phyloP scores from a whole-genome alignment of 1,140 invertebrate genomes.

The Papilio polyxenes region DNA sequence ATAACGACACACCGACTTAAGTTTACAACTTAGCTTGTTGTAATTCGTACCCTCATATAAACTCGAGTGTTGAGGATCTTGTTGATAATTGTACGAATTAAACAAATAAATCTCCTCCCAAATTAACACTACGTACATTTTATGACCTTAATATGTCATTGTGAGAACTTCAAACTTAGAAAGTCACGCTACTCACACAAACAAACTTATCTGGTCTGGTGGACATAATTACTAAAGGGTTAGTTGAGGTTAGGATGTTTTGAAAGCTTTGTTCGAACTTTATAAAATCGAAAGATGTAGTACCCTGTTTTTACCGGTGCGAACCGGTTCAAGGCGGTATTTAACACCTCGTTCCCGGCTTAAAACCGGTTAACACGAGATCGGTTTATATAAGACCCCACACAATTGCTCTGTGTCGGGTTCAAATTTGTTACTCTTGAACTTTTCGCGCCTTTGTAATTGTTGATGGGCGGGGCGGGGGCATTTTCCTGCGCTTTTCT shows the following conservation, averaged over 20 bases:
- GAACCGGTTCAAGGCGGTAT: conserved; percentile 51
- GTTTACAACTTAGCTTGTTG: neutral
- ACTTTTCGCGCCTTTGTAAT: conserved; percentile 23
- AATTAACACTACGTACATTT: conserved; percentile 18
- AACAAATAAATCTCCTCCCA: conserved; percentile 13
- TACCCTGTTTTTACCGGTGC: conserved; percentile 51
- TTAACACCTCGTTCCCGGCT: conserved; percentile 62
- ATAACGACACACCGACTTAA: neutral
- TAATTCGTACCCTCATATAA: conserved; percentile 18
- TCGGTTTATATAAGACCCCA: conserved; percentile 40
- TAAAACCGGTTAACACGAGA: conserved; percentile 50
- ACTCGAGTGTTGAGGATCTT: neutral
- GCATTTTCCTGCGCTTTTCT: conserved; percentile 10
- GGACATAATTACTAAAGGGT: neutral
- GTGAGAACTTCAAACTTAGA: neutral
- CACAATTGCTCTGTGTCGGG: conserved; percentile 35
- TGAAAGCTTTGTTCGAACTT: conserved; percentile 32
- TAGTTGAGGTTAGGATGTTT: neutral
- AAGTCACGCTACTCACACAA: neutral
- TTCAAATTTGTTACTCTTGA: conserved; percentile 33
- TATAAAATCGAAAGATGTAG: conserved; percentile 37
- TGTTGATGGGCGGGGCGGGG: neutral
- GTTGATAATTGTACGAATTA: conserved; percentile 27
- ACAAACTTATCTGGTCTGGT: neutral
- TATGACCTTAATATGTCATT: neutral